phyloP scores from a whole-genome alignment of 2,797 vertebrate species.

The Steatocranus sp. region DNA sequence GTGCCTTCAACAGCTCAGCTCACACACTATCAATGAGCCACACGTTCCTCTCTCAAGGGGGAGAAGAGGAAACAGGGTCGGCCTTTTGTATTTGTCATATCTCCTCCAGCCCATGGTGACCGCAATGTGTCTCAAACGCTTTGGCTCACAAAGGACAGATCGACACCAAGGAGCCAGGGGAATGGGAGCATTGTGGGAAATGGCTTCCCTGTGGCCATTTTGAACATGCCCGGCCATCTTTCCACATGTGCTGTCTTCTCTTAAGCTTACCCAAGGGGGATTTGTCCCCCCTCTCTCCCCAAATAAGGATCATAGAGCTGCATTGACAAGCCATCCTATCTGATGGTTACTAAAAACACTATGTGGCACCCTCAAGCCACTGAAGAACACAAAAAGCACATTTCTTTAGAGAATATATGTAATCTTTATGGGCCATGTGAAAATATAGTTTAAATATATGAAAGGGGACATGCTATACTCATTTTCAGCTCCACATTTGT shows the following conservation, averaged over 20 bases:
- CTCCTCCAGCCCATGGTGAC: constrained; percentile 66
- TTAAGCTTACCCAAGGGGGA: constrained; percentile 39
- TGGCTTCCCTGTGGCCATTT: constrained; percentile 62
- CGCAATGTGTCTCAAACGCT: constrained; percentile 70
- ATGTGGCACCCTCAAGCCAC: not conserved
- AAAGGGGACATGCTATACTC: not conserved
- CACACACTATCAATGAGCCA: constrained; percentile 22
- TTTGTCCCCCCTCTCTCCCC: not conserved
- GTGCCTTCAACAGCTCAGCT: not conserved
- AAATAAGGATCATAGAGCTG: constrained; percentile 32
- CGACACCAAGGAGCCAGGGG: constrained; percentile 51
- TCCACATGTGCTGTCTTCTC: constrained; percentile 26
- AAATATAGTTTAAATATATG: not conserved
- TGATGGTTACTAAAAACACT: constrained; percentile 32
- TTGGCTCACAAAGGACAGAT: constrained; percentile 70
- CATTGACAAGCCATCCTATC: not conserved
- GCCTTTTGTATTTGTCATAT: constrained; percentile 63
- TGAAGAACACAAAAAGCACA: not conserved
- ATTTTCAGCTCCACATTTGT: not conserved
- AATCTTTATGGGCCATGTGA: not conserved
- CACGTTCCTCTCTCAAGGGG: constrained; percentile 11
- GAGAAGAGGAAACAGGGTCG: constrained; percentile 22
- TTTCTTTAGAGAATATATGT: not conserved
- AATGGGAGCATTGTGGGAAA: constrained; percentile 54
- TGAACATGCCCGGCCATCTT: constrained; percentile 39